Conservation (phyloP, 2,797 vertebrate genomes). For the Coendou prehensilis region DNA sequence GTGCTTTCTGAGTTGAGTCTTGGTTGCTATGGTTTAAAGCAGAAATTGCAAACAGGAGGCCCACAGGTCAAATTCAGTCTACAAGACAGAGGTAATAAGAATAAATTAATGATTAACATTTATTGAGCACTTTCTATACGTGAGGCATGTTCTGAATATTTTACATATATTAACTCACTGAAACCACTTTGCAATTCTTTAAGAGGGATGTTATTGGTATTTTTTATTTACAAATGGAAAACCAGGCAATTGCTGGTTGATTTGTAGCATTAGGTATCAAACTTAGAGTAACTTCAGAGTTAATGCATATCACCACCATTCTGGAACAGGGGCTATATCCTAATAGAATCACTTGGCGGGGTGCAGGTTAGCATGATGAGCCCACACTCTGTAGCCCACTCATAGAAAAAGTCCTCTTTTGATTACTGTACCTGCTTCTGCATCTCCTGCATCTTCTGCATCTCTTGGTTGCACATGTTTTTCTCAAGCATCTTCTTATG, state of each 20-base stretch:
- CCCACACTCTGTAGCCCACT: too few relatives aligned
- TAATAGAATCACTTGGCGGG: background rate
- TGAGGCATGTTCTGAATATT: background rate
- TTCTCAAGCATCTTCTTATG: background rate
- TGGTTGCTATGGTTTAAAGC: background rate
- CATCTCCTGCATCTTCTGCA: background rate
- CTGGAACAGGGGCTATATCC: background rate
- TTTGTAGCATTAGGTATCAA: background rate
- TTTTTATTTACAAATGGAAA: background rate
- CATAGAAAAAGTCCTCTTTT: background rate
- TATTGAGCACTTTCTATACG: background rate
- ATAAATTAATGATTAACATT: background rate
- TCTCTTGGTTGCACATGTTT: background rate
- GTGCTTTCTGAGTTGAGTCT: background rate
- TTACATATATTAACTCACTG: background rate
- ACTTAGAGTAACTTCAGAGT: background rate
- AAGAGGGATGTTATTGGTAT: background rate
- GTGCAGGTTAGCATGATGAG: background rate
- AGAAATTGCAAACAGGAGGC: background rate
- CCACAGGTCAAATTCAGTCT: background rate
- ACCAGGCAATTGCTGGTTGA: background rate
- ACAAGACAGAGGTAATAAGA: background rate
- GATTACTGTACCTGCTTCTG: background rate
- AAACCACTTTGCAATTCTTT: background rate
- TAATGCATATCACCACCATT: background rate